A percentile compares a stretch with the other conserved stretches of the same genome.
Evolutionary conservation across 2,113 vertebrate genomes (phyloP).

Genomic region (Oreocharis arfaki): DNA sequence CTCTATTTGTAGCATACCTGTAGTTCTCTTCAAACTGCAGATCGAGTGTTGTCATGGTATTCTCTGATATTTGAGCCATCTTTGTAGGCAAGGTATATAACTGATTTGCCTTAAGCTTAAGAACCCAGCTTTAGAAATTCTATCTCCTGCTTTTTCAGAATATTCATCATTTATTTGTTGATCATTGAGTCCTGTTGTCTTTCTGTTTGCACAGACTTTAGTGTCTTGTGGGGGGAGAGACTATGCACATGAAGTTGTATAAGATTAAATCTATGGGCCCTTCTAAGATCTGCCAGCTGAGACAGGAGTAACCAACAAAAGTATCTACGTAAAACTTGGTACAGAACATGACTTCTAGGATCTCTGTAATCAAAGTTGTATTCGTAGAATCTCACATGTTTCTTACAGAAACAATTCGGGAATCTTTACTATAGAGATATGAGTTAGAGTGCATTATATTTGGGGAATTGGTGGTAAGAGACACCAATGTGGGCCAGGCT

Average conservation of each 20-base stretch:
- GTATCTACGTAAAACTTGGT: neutral
- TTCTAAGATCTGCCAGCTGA: neutral
- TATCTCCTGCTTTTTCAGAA: neutral
- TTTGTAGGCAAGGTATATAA: neutral
- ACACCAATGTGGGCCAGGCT: neutral
- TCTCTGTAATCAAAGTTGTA: neutral
- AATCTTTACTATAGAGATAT: neutral
- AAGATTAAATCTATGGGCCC: neutral
- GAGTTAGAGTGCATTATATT: neutral
- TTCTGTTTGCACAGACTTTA: neutral
- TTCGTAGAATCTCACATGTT: neutral
- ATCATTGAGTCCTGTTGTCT: neutral
- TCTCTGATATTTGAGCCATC: neutral
- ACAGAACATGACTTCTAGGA: neutral
- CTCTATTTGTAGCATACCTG: neutral
- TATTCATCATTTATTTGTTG: neutral
- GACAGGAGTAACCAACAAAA: neutral
- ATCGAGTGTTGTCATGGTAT: neutral
- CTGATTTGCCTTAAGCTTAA: neutral
- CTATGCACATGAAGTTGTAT: neutral
- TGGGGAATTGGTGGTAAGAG: neutral
- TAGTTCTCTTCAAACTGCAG: neutral
- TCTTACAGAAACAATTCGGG: neutral
- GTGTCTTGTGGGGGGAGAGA: neutral
- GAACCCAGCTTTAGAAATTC: neutral